Base-by-base conservation (phyloP, 1,140 invertebrate species). In the Drosophila tristis region DNA sequence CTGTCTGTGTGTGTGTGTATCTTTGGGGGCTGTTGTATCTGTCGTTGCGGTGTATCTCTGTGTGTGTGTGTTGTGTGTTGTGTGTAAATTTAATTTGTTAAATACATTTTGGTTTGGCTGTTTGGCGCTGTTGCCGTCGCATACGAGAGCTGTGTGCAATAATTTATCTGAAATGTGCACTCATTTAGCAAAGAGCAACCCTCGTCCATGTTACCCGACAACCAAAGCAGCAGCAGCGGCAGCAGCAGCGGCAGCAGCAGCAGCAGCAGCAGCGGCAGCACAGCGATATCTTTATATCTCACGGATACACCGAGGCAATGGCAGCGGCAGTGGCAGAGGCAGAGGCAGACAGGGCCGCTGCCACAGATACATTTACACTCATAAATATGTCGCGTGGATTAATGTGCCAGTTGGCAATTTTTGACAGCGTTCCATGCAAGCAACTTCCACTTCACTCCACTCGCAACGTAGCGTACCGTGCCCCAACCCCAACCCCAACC, bases 91-190 rank as follows among this genome's bases (percentile, higher is more conserved):
- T 90, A 90, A 90, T 89, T 90, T 89, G 85, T 89, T 89, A 80
- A 89, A 89, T 89, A 89, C 79, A 89, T 80, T 77, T 78, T 72
- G 82, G 25, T 23, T 64, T 29, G 66, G 58, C 73, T 68, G 80
- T 25, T 25, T 16, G 16, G 16, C 16, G 0, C 23, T 61, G 20
- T 74, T 78, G 80, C 62, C 80, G 81, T 67, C 80, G 80, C 77
- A 75, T 77, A 80, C 78, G 78, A 90, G 74, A 90, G 74, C 76
- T 85, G 85, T 90, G 80, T 90, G 86, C 86, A 90, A 90, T 90
- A 90, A 90, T 90, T 90, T 90, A 90, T 90, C 85, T 90, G 80
- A 90, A 90, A 90, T 90, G 85, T 90, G 85, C 85, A 90, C 80
- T 90, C 85, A 90, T 90, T 90, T 90, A 79, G 77, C 80, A 75